Evolutionary conservation across 2,113 vertebrate species (phyloP).

Genomic region (Struthidea cinerea): DNA sequence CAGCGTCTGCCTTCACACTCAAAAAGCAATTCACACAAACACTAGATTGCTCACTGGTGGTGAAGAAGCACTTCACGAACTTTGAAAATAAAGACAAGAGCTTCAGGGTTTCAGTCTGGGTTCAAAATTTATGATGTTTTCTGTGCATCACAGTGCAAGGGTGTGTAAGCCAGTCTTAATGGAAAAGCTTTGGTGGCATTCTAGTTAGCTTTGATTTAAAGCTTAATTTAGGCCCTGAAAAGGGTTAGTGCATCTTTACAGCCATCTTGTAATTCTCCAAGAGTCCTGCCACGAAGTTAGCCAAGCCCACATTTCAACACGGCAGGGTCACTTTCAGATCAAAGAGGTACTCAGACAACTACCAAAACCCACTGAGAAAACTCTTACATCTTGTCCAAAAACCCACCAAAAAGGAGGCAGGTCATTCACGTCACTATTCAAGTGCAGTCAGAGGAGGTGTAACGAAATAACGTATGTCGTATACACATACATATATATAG

Average conservation of each 20-base stretch:
- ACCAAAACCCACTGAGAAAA: constrained; percentile 31
- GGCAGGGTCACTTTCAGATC: constrained; percentile 66
- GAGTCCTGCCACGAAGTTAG: constrained; percentile 63
- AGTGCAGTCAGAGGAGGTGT: neutral
- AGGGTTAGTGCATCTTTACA: constrained; percentile 69
- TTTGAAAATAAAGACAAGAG: constrained; percentile 34
- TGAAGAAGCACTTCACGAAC: constrained; percentile 38
- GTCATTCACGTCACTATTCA: neutral
- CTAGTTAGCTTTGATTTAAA: constrained; percentile 70
- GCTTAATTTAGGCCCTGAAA: constrained; percentile 69
- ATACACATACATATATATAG: neutral
- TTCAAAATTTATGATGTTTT: constrained; percentile 61
- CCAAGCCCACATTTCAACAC: constrained; percentile 64
- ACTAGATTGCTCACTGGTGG: neutral
- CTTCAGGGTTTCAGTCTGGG: constrained; percentile 28
- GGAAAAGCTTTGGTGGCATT: constrained; percentile 62
- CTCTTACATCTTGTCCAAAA: neutral
- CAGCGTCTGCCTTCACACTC: constrained; percentile 53
- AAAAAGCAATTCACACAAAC: constrained; percentile 60
- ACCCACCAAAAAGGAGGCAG: neutral
- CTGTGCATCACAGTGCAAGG: constrained; percentile 58
- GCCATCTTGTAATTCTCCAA: constrained; percentile 68
- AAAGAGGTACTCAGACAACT: constrained; percentile 22
- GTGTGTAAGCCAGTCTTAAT: constrained; percentile 64
- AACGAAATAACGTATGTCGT: neutral